phyloP scores from a whole-genome alignment of 2,113 vertebrate genomes.

The Scomber japonicus region DNA sequence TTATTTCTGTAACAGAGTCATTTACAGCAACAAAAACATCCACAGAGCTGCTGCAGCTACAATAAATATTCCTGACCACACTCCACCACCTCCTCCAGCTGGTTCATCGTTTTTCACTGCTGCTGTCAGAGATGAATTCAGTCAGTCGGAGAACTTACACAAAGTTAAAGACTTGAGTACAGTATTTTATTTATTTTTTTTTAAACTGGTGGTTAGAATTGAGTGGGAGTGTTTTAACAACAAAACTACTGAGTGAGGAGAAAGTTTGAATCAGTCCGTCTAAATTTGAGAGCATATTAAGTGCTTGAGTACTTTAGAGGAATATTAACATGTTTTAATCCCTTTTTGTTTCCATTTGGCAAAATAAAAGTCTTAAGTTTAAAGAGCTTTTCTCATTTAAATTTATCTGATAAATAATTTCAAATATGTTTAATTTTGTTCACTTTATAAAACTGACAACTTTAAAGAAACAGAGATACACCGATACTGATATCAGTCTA shows the following conservation, averaged over 20 bases:
- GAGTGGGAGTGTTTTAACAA: not conserved
- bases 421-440: no score
- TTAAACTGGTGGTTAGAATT: constrained; percentile 10
- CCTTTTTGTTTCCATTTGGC: no score
- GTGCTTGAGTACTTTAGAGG: not conserved
- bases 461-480: no score
- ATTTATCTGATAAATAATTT: no score
- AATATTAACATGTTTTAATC: no score
- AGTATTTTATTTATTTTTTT: not conserved
- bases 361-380: no score
- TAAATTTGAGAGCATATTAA: constrained; percentile 2
- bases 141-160: not conserved
- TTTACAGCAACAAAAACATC: constrained; percentile 59
- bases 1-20: constrained; percentile 75
- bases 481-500: no score
- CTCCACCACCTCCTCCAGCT: constrained; percentile 4
- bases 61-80: constrained; percentile 55
- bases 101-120: not conserved
- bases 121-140: not conserved
- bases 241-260: constrained; percentile 10
- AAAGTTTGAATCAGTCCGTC: not conserved
- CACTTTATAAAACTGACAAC: no score
- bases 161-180: not conserved
- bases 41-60: constrained; percentile 53
- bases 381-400: no score